These are phyloP conservation scores for Tetramorium parvispinum DNA, from an alignment of 1,140 invertebrate species.

Conservation along the genomic window DNA sequence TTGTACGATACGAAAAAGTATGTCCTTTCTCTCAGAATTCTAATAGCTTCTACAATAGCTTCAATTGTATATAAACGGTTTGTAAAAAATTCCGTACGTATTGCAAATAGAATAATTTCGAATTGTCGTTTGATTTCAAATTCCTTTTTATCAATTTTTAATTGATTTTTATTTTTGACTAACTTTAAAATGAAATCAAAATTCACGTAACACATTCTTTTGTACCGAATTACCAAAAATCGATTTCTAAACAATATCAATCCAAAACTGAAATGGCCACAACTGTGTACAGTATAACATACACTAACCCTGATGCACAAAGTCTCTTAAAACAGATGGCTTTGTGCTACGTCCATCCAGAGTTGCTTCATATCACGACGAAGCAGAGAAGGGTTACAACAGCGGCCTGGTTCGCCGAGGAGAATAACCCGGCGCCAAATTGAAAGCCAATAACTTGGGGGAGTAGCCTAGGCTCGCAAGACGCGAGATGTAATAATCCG, in stretches of 20 bases:
- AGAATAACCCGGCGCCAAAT: conserved; percentile 41
- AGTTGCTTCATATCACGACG: neutral
- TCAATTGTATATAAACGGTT: neutral
- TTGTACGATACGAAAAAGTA: neutral
- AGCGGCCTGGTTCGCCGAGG: neutral
- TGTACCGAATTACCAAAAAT: neutral
- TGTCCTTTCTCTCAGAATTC: neutral
- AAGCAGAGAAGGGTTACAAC: neutral
- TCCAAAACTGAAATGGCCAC: neutral
- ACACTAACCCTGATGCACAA: neutral
- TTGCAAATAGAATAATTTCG: neutral
- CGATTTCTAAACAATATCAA: neutral
- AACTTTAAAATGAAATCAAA: neutral
- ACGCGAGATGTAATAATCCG: conserved; percentile 64
- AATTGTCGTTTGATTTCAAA: neutral
- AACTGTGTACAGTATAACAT: neutral
- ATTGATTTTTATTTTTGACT: neutral
- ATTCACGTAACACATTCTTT: neutral
- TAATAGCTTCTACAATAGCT: neutral
- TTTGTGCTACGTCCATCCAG: neutral
- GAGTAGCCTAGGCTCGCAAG: neutral
- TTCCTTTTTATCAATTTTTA: neutral
- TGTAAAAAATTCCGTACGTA: neutral
- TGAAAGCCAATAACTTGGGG: conserved; percentile 53
- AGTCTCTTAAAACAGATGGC: neutral